phyloP scores from a whole-genome alignment of 2,797 vertebrate species.

The Pipistrellus pygmaeus region DNA sequence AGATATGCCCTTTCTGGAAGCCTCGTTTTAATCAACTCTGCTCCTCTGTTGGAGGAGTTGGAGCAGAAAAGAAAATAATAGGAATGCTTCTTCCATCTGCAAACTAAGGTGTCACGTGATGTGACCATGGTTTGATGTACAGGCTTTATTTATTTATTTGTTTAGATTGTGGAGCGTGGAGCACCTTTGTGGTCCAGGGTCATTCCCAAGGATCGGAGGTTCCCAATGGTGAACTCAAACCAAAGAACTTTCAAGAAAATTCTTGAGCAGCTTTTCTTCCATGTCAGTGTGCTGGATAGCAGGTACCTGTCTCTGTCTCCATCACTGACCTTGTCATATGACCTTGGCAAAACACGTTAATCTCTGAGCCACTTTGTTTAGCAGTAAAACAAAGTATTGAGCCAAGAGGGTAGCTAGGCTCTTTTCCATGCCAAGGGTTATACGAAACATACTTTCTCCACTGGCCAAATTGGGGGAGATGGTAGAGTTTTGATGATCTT shows the following conservation, averaged over 20 bases:
- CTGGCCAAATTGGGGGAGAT: neutral
- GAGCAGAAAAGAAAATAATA: slow-evolving; percentile 61
- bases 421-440: neutral
- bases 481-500: slow-evolving; percentile 26
- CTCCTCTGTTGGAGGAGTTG: slow-evolving; percentile 63
- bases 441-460: neutral
- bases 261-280: neutral
- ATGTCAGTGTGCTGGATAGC: neutral
- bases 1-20: slow-evolving; percentile 80
- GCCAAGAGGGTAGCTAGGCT: neutral
- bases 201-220: neutral
- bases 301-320: neutral
- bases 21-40: slow-evolving; percentile 76
- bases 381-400: neutral
- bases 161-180: neutral
- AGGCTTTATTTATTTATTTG: neutral
- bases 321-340: neutral
- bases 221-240: neutral
- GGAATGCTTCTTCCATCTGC: slow-evolving; percentile 42
- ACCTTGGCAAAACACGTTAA: neutral
- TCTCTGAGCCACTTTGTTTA: neutral
- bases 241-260: slow-evolving; percentile 37
- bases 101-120: neutral
- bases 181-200: neutral
- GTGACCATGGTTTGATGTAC: neutral